phyloP scores from a whole-genome alignment of 2,888 invertebrate species.

The Ophion ellenae region DNA sequence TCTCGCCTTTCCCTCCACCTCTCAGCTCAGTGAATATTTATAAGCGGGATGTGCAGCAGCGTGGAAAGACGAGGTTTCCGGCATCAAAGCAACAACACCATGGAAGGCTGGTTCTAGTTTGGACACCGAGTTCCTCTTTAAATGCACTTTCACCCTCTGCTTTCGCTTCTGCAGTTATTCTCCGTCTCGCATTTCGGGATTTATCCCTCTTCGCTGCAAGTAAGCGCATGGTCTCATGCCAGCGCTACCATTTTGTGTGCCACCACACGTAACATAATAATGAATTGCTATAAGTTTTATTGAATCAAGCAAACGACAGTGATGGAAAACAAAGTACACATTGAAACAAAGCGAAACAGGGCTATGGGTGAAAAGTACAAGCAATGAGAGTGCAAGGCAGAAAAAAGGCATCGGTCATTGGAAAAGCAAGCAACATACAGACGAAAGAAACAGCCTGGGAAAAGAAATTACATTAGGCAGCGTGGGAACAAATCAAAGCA shows the following conservation, averaged over 20 bases:
- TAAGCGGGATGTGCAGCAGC: constrained; percentile 58
- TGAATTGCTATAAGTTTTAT: too few relatives aligned
- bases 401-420: not conserved
- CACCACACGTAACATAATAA: too few relatives aligned
- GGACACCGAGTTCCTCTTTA: constrained; percentile 20
- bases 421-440: not conserved
- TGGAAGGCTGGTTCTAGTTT: constrained; percentile 37
- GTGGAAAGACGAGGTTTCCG: constrained; percentile 56
- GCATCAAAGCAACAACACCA: constrained; percentile 50
- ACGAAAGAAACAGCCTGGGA: not conserved
- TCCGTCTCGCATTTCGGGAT: too few relatives aligned
- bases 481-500: constrained; percentile 4
- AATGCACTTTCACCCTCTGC: constrained; percentile 37
- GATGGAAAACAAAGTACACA: too few relatives aligned
- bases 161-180: not conserved
- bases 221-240: too few relatives aligned
- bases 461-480: not conserved
- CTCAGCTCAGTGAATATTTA: constrained; percentile 64
- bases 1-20: constrained; percentile 13
- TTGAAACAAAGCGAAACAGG: too few relatives aligned
- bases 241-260: too few relatives aligned
- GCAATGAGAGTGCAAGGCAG: too few relatives aligned
- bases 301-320: too few relatives aligned
- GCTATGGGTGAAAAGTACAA: too few relatives aligned
- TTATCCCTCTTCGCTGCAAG: too few relatives aligned